Base-by-base conservation (phyloP, 2,797 vertebrate genomes). In the Acomys russatus region DNA sequence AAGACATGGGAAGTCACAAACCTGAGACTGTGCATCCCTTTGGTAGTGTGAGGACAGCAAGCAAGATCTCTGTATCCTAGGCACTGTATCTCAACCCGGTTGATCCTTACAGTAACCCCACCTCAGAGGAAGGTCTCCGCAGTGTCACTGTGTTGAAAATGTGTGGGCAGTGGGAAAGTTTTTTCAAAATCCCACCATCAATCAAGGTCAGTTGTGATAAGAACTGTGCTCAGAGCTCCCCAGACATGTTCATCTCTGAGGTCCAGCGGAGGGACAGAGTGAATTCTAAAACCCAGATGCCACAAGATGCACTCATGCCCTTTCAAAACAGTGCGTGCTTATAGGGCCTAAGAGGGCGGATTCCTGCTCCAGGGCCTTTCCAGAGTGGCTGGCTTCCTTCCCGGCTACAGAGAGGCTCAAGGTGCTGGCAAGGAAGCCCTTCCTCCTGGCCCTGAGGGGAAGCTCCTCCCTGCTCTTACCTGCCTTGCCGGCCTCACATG, bases 1-100 rank as follows among this genome's bases (percentile, higher is more conserved):
- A 93, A 93, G 95, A 88, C 82, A 96, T 86, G 54, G 33, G 56
- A 91, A 74, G 35, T 88, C 74, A 94, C 38, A 90, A 77, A 83
- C 49, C 9, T 44, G 64, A 94, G 63, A 56, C 20, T 38, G 2
- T 25, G 63, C 61, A 28, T 70, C 77, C 93, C 63, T 44, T 63
- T 89, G 30, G 49, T 71, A 76, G 92, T 80, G 74, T 6, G 51
- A 63, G 3, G 79, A 83, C 49, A 88, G 51, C 73, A 14, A 89
- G 15, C 17, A 78, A 71, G 25, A 70, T 25, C 49, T 54, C 22
- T 23, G 54, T 49, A 80, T n/a, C 38, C 71, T 49, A 68, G 68
- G 35, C 17, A 64, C 59, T 70, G 63, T 51, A 87, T 56, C 86
- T 95, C 89, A 91, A 94, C 38, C 85, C 49, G 73, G n/a, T 68